Evolutionary conservation across 2,888 invertebrate species (phyloP).

Genomic region (Metallyticus violacea): DNA sequence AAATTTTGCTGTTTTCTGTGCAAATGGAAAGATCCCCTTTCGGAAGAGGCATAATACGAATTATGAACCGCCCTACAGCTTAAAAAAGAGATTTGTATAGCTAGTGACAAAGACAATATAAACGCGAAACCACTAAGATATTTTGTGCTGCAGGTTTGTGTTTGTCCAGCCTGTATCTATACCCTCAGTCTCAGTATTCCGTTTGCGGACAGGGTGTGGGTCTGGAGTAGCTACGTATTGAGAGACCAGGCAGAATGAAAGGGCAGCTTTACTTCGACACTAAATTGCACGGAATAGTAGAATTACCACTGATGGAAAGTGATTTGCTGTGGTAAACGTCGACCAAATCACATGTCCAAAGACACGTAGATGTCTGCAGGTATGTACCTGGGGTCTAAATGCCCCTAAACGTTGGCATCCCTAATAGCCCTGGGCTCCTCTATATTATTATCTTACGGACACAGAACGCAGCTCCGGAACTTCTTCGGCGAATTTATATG

Average conservation of each 20-base stretch:
- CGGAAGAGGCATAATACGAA: too few relatives aligned
- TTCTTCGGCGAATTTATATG: not conserved
- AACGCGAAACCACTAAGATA: too few relatives aligned
- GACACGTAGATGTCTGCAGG: not conserved
- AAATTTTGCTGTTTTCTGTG: too few relatives aligned
- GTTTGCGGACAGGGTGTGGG: not conserved
- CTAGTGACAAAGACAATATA: too few relatives aligned
- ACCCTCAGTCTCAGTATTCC: not conserved
- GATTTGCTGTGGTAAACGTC: not conserved
- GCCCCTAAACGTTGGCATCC: slow-evolving; percentile 1
- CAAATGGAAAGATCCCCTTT: too few relatives aligned
- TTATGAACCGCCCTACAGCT: too few relatives aligned
- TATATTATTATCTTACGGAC: not conserved
- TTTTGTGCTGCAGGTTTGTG: too few relatives aligned
- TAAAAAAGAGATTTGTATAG: too few relatives aligned
- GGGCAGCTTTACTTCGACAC: not conserved
- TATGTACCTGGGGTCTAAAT: not conserved
- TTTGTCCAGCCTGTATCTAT: not conserved
- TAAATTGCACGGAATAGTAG: not conserved
- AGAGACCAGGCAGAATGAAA: not conserved
- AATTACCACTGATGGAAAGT: not conserved
- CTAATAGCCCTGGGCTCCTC: slow-evolving; percentile 1
- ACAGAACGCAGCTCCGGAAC: not conserved
- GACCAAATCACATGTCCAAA: not conserved
- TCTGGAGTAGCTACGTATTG: not conserved